Conservation (phyloP, 2,113 vertebrate genomes). For the Osmerus mordax region DNA sequence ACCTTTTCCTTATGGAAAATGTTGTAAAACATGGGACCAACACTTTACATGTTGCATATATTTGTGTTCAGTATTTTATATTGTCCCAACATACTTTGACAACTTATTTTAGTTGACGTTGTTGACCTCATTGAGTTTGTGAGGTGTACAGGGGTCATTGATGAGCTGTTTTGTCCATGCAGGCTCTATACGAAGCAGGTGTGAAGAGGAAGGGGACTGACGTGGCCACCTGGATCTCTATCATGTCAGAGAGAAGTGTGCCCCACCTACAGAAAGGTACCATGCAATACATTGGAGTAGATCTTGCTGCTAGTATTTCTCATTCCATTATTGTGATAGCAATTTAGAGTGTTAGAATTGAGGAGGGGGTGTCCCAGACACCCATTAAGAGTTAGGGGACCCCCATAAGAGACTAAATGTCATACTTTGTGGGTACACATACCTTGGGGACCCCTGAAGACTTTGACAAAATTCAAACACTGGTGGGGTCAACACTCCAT, state of each 20-base stretch:
- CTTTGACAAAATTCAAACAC: no score
- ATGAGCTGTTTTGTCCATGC: background rate
- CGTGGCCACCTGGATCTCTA: conserved; percentile 86
- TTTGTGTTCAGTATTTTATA: background rate
- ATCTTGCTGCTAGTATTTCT: background rate
- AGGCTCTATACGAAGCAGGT: conserved; percentile 91
- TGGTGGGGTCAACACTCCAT: no score
- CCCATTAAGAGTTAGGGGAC: no score
- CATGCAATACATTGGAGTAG: background rate
- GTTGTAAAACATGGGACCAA: background rate
- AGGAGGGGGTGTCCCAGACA: no score
- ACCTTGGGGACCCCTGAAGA: no score
- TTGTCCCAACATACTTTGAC: no score
- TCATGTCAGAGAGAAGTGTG: conserved; percentile 86
- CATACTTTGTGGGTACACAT: no score
- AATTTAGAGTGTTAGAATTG: no score
- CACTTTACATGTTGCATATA: background rate
- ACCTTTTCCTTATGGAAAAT: background rate
- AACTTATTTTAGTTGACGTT: background rate
- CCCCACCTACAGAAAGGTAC: conserved; percentile 90
- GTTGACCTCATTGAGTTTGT: background rate
- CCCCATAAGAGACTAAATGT: no score
- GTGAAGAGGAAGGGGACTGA: conserved; percentile 91
- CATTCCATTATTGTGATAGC: background rate
- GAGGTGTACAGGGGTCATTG: no score